phyloP scores from a whole-genome alignment of 1,140 invertebrate species.

The Trachymyrmex cornetzi region DNA sequence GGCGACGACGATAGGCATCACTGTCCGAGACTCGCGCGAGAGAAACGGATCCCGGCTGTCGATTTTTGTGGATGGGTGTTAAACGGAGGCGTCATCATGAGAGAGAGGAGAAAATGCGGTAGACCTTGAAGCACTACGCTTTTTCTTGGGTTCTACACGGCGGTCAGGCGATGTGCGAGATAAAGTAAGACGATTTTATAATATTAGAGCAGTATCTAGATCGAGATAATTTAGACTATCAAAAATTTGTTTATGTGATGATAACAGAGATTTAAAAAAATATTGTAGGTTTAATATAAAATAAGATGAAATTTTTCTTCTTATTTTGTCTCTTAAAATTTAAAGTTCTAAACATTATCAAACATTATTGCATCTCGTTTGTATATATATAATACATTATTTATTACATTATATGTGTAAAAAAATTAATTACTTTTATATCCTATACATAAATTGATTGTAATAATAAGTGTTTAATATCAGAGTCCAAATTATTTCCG shows the following conservation, averaged over 20 bases:
- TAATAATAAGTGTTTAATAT: neutral
- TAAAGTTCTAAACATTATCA: too few species aligned
- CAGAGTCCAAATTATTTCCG: neutral
- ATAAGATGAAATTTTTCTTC: too few species aligned
- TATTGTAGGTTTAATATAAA: neutral
- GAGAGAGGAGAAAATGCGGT: constrained; percentile 60
- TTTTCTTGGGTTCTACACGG: constrained; percentile 43
- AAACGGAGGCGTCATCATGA: constrained; percentile 54
- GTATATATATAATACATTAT: neutral
- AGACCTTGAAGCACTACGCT: constrained; percentile 55
- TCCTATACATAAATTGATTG: neutral
- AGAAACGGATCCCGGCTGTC: constrained; percentile 46
- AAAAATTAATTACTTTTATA: neutral
- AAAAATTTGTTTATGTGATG: neutral
- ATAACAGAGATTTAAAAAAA: neutral
- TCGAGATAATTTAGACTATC: neutral
- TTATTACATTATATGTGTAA: neutral
- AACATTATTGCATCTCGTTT: neutral
- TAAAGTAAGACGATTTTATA: constrained; percentile 40
- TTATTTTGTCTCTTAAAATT: too few species aligned
- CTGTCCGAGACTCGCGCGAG: neutral
- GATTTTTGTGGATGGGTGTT: constrained; percentile 61
- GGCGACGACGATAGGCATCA: constrained; percentile 39
- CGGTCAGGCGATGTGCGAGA: constrained; percentile 29
- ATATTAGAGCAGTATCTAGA: neutral